Evolutionary conservation across 2,113 vertebrate genomes (phyloP).

Genomic region (Sterrhoptilus dennistouni): DNA sequence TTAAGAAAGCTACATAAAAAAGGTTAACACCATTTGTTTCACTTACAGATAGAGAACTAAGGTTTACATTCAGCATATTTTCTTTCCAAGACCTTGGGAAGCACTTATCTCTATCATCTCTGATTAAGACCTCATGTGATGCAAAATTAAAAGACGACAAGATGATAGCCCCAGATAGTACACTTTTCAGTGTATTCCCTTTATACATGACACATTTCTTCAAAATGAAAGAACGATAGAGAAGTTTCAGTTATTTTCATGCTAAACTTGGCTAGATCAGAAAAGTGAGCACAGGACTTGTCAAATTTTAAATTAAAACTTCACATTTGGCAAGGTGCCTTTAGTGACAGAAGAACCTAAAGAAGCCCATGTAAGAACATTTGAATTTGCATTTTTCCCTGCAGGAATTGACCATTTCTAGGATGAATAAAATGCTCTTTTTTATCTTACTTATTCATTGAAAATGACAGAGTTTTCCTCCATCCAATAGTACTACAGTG

Average conservation of each 20-base stretch:
- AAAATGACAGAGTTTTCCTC: neutral
- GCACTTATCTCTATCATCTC: neutral
- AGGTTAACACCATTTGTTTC: neutral
- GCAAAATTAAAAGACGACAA: neutral
- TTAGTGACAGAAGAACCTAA: neutral
- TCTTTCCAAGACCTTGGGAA: neutral
- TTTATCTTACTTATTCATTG: neutral
- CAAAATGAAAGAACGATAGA: neutral
- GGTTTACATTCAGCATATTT: neutral
- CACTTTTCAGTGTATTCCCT: neutral
- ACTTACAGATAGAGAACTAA: neutral
- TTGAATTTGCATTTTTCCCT: neutral
- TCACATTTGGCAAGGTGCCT: neutral
- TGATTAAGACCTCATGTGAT: neutral
- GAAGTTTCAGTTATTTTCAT: neutral
- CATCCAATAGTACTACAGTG: neutral
- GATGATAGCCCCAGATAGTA: neutral
- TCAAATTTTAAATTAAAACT: neutral
- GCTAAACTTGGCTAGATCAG: neutral
- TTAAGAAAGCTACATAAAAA: neutral
- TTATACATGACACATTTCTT: neutral
- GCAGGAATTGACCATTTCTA: neutral
- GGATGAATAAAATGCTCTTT: neutral
- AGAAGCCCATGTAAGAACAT: neutral
- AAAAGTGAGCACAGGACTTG: neutral